Base-by-base conservation (phyloP, 2,888 invertebrate species). In the Tenthredo mesomela region DNA sequence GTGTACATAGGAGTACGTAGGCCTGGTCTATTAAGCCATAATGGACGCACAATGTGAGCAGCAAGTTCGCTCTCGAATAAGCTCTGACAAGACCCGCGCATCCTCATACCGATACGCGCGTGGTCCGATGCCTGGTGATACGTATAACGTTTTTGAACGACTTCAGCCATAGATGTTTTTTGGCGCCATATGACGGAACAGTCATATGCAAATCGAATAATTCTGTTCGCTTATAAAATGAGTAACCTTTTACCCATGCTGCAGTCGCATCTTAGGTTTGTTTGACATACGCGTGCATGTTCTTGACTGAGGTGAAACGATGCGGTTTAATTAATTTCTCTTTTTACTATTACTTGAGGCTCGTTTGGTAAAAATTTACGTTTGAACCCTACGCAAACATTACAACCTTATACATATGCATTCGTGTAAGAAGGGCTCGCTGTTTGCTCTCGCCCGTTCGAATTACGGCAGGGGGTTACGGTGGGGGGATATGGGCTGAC, bases 41-140 rank as follows among this genome's bases (percentile, higher is more conserved):
- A 92, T 92, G 88, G 92, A 88, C 89, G 89, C 89, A 92, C 92
- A 92, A 92, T 92, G 91, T 91, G 90, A 90, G 88, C 88, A 86
- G 86, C 87, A 88, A 87, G 89, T 86, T 87, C 88, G 89, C 87
- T 87, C 89, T 89, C 89, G 89, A 88, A 70, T 89, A 88, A 90
- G 88, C 89, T 89, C 87, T 89, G 89, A 88, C 80, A 80, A 87
- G 82, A 87, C 87, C 87, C 88, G 86, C 85, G 82, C 61, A 80
- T 80, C 80, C 40, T 80, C 80, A 80, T 58, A 50, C 40, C 61
- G 80, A 61, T 58, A 80, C 50, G 29, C 61, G 77, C 40, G 37
- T 61, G 80, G 80, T 80, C 58, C 61, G 61, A 58, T 77, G 50
- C 50, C 54, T 7, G 5, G 25, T 25, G 77, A 77, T 33, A 9